Conservation (phyloP, 1,140 invertebrate species). For the Grapholita molesta region DNA sequence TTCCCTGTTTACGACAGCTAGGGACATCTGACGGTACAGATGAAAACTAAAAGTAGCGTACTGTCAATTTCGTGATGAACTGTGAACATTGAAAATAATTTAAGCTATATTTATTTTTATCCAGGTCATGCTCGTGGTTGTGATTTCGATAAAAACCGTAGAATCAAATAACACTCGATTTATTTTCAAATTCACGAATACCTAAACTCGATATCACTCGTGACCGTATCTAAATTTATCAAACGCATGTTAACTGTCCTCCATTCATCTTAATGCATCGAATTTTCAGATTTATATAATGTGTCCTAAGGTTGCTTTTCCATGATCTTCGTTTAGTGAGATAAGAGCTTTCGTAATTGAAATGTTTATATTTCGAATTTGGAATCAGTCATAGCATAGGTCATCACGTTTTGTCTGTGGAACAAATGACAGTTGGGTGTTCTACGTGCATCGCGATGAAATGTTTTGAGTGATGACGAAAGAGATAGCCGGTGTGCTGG, state of each 20-base stretch:
- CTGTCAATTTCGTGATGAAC: too few relatives aligned
- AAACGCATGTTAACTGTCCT: not conserved
- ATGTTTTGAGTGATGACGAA: not conserved
- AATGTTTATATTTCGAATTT: not conserved
- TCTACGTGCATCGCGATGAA: not conserved
- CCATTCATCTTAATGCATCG: not conserved
- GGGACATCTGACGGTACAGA: too few relatives aligned
- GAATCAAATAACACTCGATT: not conserved
- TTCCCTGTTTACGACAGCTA: too few relatives aligned
- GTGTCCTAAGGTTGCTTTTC: not conserved
- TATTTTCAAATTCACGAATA: not conserved
- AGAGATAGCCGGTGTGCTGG: too few relatives aligned
- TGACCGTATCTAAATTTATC: not conserved
- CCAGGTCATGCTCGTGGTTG: too few relatives aligned
- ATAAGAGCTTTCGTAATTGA: not conserved
- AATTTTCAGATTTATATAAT: not conserved
- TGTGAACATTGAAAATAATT: too few relatives aligned
- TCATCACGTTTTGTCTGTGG: not conserved
- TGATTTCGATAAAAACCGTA: not conserved
- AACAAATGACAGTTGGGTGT: not conserved
- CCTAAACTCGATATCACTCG: not conserved
- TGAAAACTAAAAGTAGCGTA: too few relatives aligned
- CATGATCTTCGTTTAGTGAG: not conserved
- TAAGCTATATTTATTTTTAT: too few relatives aligned
- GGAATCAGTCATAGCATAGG: not conserved